Evolutionary conservation across 2,888 invertebrate species (phyloP), one percentile per base, ranked within the genome.

Genomic region (Mesopsocus fuscifrons): DNA sequence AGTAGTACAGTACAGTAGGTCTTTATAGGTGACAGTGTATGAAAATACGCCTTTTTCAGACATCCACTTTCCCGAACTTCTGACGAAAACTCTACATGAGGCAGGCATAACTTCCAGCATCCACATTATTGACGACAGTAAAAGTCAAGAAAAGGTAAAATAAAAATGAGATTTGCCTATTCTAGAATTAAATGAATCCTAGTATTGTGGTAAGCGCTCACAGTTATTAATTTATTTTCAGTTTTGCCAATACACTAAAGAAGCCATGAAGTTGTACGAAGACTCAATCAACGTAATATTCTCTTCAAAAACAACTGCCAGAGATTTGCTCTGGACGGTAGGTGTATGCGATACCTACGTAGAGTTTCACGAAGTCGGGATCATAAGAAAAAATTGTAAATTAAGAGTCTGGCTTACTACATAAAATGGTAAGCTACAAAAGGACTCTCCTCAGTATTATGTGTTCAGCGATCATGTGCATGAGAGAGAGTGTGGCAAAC

Each of bases 201-300:
- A 9, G 11, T 26, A 26, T 26, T 26, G 26, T 26, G n/a, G n/a
- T n/a, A n/a, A n/a, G n/a, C n/a, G n/a, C n/a, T n/a, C n/a, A n/a
- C n/a, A n/a, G n/a, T n/a, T n/a, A n/a, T n/a, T n/a, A n/a, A n/a
- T 41, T 13, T 32, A 9, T 20, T 42, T 43, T 6, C 55, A 72
- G 71, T 72, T 69, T 54, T 69, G 67, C 52, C 57, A 57, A 13
- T 68, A 60, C 50, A 52, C 72, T 17, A 60, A 59, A 41, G 58
- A 60, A 44, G 66, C 65, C n/a, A 55, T 69, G 26, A 66, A 67
- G 38, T 59, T 63, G 21, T 66, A 69, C 6, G 59, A 64, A 18
- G 66, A 65, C 45, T 54, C 65, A 6, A 64, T 64, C 3, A 71
- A 65, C 30, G 51, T 73, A 3, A 68, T 72, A 50, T 61, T 74